These are phyloP conservation scores for Microplitis manilae DNA, from an alignment of 2,888 invertebrate species.

Conservation along the genomic window DNA sequence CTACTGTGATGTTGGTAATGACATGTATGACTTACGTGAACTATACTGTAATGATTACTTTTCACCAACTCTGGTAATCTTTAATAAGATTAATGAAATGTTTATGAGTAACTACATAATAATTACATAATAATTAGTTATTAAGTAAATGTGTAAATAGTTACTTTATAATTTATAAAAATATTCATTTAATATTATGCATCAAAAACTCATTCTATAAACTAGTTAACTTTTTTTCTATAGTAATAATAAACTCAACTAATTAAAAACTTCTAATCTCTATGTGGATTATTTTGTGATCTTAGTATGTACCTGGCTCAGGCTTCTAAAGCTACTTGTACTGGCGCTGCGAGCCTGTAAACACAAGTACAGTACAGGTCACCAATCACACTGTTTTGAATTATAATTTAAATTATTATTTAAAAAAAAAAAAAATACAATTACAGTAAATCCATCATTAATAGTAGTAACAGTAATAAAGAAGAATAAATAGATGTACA, in stretches of 20 bases:
- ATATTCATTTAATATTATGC: neutral
- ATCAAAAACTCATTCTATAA: neutral
- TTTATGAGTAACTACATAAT: neutral
- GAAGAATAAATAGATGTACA: neutral
- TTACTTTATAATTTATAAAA: neutral
- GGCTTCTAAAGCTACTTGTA: constrained; percentile 92
- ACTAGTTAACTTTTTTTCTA: neutral
- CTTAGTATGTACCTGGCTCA: constrained; percentile 83
- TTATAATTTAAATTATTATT: constrained; percentile 33
- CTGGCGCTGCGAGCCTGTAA: constrained; percentile 91
- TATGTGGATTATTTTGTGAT: constrained; percentile 59
- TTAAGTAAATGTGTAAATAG: neutral
- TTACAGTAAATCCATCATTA: neutral
- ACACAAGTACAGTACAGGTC: constrained; percentile 72
- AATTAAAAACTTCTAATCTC: constrained; percentile 46
- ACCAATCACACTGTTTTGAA: constrained; percentile 63
- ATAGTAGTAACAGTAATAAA: neutral
- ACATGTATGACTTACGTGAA: neutral
- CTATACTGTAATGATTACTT: neutral
- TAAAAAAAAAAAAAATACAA: constrained; percentile 23
- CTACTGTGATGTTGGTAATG: constrained; percentile 13
- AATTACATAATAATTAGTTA: neutral
- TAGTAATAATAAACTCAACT: neutral
- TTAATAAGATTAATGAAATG: neutral
- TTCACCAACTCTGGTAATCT: constrained; percentile 14